A percentile compares a stretch with the other conserved stretches of the same genome.
Evolutionary conservation across 2,797 vertebrate genomes (phyloP).

Genomic region (Xiphophorus birchmanni): DNA sequence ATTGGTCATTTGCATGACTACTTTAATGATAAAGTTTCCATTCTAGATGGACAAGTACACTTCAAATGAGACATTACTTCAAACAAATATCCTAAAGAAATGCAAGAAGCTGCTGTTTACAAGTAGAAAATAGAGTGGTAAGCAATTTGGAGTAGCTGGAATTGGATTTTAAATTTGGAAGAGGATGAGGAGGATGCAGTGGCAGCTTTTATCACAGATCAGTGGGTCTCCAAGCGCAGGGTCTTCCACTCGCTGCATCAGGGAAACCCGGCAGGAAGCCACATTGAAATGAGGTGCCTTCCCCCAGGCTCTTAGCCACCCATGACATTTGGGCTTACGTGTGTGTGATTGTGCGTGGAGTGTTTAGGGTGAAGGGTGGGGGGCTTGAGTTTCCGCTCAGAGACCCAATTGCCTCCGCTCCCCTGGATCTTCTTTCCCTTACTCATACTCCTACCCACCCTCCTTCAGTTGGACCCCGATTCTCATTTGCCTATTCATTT

Average conservation of each 20-base stretch:
- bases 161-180: constrained; percentile 81
- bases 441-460: constrained; percentile 54
- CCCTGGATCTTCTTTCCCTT: constrained; percentile 71
- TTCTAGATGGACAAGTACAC: neutral
- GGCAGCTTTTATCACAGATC: constrained; percentile 83
- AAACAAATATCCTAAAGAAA: constrained; percentile 45
- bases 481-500: constrained; percentile 88
- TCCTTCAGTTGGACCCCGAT: constrained; percentile 68
- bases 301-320: constrained; percentile 75
- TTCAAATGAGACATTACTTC: constrained; percentile 4
- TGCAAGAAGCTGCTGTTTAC: constrained; percentile 48
- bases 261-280: constrained; percentile 72
- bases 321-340: constrained; percentile 73
- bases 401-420: constrained; percentile 78
- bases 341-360: constrained; percentile 46
- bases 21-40: neutral
- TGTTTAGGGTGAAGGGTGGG: constrained; percentile 69
- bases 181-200: constrained; percentile 70
- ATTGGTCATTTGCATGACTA: neutral
- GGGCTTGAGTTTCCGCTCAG: constrained; percentile 73
- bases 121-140: constrained; percentile 66
- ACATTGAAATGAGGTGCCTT: constrained; percentile 79
- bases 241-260: constrained; percentile 74
- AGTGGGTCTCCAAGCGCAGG: constrained; percentile 71
- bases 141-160: constrained; percentile 80